phyloP scores from a whole-genome alignment of 2,797 vertebrate genomes.

The Enteromius radiatus region DNA sequence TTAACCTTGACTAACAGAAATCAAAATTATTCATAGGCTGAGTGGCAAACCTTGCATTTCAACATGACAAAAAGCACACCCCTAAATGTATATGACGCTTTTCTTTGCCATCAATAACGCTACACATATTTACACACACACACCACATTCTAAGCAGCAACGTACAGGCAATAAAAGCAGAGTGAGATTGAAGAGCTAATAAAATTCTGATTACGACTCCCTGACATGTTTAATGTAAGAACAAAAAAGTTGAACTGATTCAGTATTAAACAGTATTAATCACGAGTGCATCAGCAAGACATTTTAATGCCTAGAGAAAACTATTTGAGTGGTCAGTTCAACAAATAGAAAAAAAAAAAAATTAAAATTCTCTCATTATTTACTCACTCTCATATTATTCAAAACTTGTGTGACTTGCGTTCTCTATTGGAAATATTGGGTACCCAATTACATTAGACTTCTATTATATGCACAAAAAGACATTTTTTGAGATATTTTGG shows the following conservation, averaged over 20 bases:
- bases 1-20: conserved; percentile 25
- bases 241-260: conserved; percentile 1
- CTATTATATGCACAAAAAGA: background rate
- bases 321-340: conserved; percentile 26
- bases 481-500: background rate
- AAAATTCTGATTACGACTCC: background rate
- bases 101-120: background rate
- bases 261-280: background rate
- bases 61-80: background rate
- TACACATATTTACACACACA: background rate
- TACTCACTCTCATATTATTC: background rate
- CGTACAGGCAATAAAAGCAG: background rate
- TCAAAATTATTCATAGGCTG: conserved; percentile 11
- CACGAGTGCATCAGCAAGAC: conserved; percentile 10
- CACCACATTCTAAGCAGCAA: conserved; percentile 20
- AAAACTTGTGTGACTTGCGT: background rate
- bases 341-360: background rate
- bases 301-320: conserved; percentile 7
- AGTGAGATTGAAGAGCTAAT: background rate
- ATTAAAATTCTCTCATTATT: background rate
- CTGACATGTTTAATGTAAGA: background rate
- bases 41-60: background rate
- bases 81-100: background rate
- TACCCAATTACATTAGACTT: background rate
- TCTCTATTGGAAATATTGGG: background rate